These are phyloP conservation scores for roundworm (Caenorhabditis elegans) DNA, from an alignment of 1,140 invertebrate species.

Conservation along the genomic window WBcel235 BX284603.4:8188501-8189000, in stretches of 20 bases:
- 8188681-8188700: neutral
- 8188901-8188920: neutral
- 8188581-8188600: neutral
- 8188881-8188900: conserved; percentile 1
- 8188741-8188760: neutral
- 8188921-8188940: neutral
- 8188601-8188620: conserved; percentile 9
- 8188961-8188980: neutral
- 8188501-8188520: neutral
- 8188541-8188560: neutral
- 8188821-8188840: too few relatives aligned
- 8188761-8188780: neutral
- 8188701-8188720: neutral
- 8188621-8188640: neutral
- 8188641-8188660: neutral
- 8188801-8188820: neutral
- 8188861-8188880: neutral
- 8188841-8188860: too few relatives aligned
- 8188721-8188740: conserved; percentile 9
- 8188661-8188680: neutral
- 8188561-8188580: neutral
- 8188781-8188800: neutral
- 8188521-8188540: neutral
- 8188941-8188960: neutral
- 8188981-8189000: neutral